Base-by-base conservation (phyloP, 92 coral and sea anemone species). In the Bergia sp. region DNA sequence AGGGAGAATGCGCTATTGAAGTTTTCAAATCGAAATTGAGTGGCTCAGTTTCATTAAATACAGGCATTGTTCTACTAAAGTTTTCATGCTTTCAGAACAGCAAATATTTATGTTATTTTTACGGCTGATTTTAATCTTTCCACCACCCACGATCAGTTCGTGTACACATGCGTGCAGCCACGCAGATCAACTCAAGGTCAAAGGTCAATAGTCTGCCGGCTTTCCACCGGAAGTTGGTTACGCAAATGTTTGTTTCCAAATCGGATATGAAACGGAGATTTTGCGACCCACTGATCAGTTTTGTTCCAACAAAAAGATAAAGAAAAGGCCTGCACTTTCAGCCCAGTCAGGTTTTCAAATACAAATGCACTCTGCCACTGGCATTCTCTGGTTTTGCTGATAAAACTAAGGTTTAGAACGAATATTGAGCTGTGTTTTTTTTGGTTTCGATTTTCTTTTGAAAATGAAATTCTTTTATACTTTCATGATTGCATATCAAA, bases 21-120 rank as follows among this genome's bases (percentile, higher is more conserved):
- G 6, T 12, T 40, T 18, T 37, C 45, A 75, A 40, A 40, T 20
- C 16, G 40, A 16, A 37, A 10, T 41, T 40, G 4, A 18, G 23
- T 61, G 69, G 47, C 37, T 41, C 45, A n/a, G 3, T 29, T 20
- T 53, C 72, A 10, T 55, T 37, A 38, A 37, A 37, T 16, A 53
- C 58, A 7, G 58, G 58, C 37, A 80, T 37, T 55, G 37, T 80
- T 79, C 65, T n/a, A 1, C 37, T 37, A 11, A 57, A 55, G 65
- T 42, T 55, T 79, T 18, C 39, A 7, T 23, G 82, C 82, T 47
- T 49, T 79, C 37, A 79, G 37, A 49, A 80, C 44, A 37, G 71
- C 40, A 80, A 80, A 80, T 80, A 80, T 80, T 80, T 80, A 57
- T 80, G 71, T 80, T 80, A 73, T 77, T 76, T 38, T 80, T 80